Percentiles rank a stretch among this genome's conserved stretches.
Conservation (phyloP, 2,113 vertebrate species). For the Rattus rattus region DNA sequence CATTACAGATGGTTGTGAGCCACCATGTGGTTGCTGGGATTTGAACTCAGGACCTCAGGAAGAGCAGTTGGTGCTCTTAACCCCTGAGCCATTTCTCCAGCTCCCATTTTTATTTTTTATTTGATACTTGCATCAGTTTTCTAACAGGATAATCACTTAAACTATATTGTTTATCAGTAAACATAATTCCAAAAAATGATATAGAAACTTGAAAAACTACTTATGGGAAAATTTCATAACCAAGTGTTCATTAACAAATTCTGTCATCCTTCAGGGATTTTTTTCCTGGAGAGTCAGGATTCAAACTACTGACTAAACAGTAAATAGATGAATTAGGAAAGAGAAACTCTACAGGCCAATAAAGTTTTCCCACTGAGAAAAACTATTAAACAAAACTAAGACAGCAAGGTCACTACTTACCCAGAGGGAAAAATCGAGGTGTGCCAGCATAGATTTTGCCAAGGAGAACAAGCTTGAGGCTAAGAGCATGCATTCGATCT, state of each 20-base stretch:
- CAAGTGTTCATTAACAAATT: background rate
- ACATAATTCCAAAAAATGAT: background rate
- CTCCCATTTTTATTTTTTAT: background rate
- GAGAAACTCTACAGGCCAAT: background rate
- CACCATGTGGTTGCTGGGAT: too few relatives aligned
- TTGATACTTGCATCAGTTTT: background rate
- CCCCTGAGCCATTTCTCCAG: too few relatives aligned
- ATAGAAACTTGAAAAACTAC: background rate
- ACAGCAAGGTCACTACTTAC: slow-evolving; percentile 81
- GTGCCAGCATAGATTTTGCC: slow-evolving; percentile 96
- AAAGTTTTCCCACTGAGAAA: background rate
- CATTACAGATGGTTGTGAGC: too few relatives aligned
- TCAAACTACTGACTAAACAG: background rate
- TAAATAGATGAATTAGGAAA: background rate
- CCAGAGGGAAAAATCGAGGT: slow-evolving; percentile 97
- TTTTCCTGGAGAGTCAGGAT: background rate
- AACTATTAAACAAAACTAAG: background rate
- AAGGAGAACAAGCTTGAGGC: slow-evolving; percentile 94
- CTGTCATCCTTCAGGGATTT: background rate
- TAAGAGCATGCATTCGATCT: slow-evolving; percentile 95
- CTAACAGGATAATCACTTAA: background rate
- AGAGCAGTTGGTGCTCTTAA: too few relatives aligned
- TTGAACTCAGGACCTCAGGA: too few relatives aligned
- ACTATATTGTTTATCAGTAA: background rate
- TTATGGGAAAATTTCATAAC: background rate